Evolutionary conservation across 2,113 vertebrate genomes (phyloP).

Genomic region (Mesitornis unicolor): DNA sequence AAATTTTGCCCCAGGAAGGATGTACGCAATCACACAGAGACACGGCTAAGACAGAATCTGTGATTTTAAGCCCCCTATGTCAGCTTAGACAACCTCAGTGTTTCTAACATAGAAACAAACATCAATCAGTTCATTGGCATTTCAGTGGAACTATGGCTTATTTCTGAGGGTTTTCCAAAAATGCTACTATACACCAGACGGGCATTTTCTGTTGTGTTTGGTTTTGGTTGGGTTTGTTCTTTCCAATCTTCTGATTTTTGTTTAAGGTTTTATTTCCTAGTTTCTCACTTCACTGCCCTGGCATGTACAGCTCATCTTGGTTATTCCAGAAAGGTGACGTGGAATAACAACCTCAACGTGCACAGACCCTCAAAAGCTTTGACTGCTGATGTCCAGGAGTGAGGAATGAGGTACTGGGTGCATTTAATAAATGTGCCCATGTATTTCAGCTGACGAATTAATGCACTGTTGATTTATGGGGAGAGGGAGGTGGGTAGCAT

Average conservation of each 20-base stretch:
- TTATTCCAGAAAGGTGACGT: not conserved
- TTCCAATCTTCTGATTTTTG: not conserved
- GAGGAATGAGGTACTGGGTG: not conserved
- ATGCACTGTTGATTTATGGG: not conserved
- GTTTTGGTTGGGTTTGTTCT: not conserved
- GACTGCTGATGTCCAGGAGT: not conserved
- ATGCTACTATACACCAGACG: not conserved
- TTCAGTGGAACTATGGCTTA: not conserved
- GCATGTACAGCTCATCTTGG: not conserved
- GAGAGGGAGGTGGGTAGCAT: not conserved
- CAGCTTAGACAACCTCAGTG: not conserved
- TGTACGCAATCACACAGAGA: fast-evolving
- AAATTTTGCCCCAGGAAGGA: not conserved
- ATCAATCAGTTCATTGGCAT: not conserved
- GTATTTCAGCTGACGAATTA: not conserved
- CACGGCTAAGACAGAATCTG: not conserved
- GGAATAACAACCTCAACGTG: not conserved
- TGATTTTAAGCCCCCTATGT: not conserved
- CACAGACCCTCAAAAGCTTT: not conserved
- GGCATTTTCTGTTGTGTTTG: not conserved
- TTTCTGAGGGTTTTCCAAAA: not conserved
- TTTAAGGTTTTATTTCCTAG: not conserved
- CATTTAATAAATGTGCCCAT: not conserved
- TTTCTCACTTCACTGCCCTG: not conserved
- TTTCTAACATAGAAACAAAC: not conserved